Conservation (phyloP, 2,113 vertebrate genomes). For the Ptychochromis oligacanthus region DNA sequence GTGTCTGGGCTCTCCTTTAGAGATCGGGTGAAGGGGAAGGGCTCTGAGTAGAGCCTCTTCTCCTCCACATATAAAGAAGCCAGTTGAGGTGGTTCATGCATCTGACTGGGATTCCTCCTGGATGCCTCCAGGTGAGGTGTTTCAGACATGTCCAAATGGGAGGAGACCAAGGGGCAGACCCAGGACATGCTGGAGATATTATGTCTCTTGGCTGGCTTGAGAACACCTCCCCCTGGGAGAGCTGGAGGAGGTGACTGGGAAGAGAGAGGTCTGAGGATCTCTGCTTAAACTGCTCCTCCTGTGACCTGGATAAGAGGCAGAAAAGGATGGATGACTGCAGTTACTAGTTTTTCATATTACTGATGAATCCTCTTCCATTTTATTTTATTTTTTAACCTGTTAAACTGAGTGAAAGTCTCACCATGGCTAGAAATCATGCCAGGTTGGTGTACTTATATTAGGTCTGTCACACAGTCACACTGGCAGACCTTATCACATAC, state of each 20-base stretch:
- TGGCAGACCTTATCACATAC: accelerated
- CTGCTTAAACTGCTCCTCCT: too few species aligned
- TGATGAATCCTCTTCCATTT: too few species aligned
- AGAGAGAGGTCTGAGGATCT: too few species aligned
- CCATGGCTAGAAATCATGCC: accelerated
- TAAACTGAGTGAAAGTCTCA: neutral
- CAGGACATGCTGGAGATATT: neutral
- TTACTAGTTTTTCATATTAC: too few species aligned
- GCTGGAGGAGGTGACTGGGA: too few species aligned
- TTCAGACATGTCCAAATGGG: neutral
- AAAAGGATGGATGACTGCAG: too few species aligned
- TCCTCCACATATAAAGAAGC: too few species aligned
- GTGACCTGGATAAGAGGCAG: too few species aligned
- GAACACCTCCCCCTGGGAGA: accelerated
- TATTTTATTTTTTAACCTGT: neutral
- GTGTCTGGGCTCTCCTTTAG: neutral
- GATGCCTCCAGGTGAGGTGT: neutral
- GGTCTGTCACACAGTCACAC: neutral
- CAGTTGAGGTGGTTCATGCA: too few species aligned
- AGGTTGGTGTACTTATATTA: neutral
- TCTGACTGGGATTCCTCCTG: too few species aligned
- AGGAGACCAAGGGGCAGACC: neutral
- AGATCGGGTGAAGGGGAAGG: neutral
- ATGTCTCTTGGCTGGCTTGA: neutral
- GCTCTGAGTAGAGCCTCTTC: too few species aligned